Evolutionary conservation across 2,797 vertebrate species (phyloP), one percentile per base, ranked within the genome.

Genomic region (Falco peregrinus): DNA sequence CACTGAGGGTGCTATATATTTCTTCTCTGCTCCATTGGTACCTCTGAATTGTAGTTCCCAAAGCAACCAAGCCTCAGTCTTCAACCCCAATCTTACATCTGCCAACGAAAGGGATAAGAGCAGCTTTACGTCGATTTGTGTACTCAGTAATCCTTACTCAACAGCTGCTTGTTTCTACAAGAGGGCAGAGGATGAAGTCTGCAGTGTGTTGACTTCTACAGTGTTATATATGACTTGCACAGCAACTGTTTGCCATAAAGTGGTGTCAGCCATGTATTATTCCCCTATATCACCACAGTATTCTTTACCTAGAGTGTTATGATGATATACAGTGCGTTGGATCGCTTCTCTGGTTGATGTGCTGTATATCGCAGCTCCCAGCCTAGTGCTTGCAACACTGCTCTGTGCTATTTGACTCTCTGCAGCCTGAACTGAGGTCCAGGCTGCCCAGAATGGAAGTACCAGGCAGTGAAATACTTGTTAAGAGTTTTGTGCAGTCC

Each of bases 391-490:
- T 87, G 29, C 80, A 76, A 26, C 26, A 2, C 48, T 61, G 50
- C 31, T 64, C 41, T 74, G 35, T 64, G 28, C 31, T 43, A 2
- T 25, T 83, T 63, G 89, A 48, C 83, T 96, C 91, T 95, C 74
- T 96, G 94, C 89, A 94, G 85, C 93, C 26, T 10, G 21, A 87
- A 64, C 71, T 26, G 80, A 95, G 75, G 81, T 92, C 86, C 80
- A 79, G 57, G 51, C 59, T 76, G 19, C 19, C 81, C 81, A 82
- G 61, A 93, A 67, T 57, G 76, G 81, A 85, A 64, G 35, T 7
- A 84, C 43, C 67, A 79, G 69, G 56, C 35, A 91, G 17, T 51
- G 56, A 92, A 93, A 93, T 45, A 83, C 75, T 90, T 45, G 5
- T 68, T 64, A 6, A 6, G 45, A 63, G 22, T 79, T 84, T 35